Evolutionary conservation across 2,888 invertebrate species (phyloP).

Genomic region (Aproaerema taeniolella): DNA sequence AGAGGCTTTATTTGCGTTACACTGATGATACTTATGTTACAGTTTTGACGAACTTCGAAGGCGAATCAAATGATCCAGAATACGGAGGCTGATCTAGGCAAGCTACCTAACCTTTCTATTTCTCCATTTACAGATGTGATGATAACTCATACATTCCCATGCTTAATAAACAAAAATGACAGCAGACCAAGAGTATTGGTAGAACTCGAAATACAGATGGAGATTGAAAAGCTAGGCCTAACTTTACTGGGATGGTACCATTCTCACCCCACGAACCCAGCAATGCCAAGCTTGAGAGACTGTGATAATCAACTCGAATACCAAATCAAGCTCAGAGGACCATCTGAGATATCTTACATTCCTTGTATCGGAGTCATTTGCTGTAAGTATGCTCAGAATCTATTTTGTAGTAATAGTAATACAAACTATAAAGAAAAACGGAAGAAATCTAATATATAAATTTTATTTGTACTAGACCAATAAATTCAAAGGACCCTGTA

Average conservation of each 20-base stretch:
- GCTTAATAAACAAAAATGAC: slow-evolving; percentile 88
- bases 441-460: too few relatives aligned
- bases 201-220: slow-evolving; percentile 88
- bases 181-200: slow-evolving; percentile 85
- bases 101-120: too few relatives aligned
- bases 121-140: slow-evolving; percentile 82
- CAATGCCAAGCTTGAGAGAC: slow-evolving; percentile 91
- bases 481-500: too few relatives aligned
- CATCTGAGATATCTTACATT: slow-evolving; percentile 92
- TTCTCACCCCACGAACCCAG: slow-evolving; percentile 92
- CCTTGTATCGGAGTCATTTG: slow-evolving; percentile 95
- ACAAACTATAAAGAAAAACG: too few relatives aligned
- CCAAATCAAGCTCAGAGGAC: slow-evolving; percentile 95
- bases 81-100: too few relatives aligned
- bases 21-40: too few relatives aligned
- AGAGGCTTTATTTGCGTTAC: too few relatives aligned
- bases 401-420: too few relatives aligned
- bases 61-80: too few relatives aligned
- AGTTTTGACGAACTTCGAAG: too few relatives aligned
- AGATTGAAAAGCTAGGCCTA: slow-evolving; percentile 88
- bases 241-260: slow-evolving; percentile 97
- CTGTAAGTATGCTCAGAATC: too few relatives aligned
- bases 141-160: slow-evolving; percentile 93
- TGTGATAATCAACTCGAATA: slow-evolving; percentile 96
- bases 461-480: too few relatives aligned